Conservation (phyloP, 2,797 vertebrate genomes). For the Gephyroberyx darwinii region DNA sequence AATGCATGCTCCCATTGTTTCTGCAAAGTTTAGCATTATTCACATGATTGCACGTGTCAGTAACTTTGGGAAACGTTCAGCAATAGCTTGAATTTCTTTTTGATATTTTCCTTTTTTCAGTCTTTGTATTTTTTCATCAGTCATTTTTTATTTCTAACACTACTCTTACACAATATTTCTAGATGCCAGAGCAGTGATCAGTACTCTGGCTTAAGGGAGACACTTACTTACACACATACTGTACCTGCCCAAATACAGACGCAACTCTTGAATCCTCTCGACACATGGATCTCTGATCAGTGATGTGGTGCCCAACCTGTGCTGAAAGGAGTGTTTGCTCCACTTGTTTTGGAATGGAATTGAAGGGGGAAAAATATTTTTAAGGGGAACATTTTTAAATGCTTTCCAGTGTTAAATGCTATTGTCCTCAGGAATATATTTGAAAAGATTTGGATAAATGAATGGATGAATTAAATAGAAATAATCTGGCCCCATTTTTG, state of each 20-base stretch:
- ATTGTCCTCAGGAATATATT: slow-evolving; percentile 80
- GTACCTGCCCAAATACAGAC: slow-evolving; percentile 53
- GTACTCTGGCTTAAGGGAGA: slow-evolving; percentile 25
- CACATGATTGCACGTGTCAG: slow-evolving; percentile 52
- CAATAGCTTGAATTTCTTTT: slow-evolving; percentile 47
- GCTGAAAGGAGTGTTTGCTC: slow-evolving; percentile 72
- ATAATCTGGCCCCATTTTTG: slow-evolving; percentile 67
- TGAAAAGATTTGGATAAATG: slow-evolving; percentile 72
- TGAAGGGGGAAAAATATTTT: slow-evolving; percentile 62
- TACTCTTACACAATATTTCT: slow-evolving; percentile 35
- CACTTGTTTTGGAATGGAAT: slow-evolving; percentile 79
- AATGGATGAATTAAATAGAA: slow-evolving; percentile 60
- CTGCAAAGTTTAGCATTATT: slow-evolving; percentile 52
- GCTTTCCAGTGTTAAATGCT: slow-evolving; percentile 80
- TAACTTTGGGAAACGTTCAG: slow-evolving; percentile 38
- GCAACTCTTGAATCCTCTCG: slow-evolving; percentile 56
- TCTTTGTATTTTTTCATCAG: slow-evolving; percentile 48
- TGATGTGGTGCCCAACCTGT: slow-evolving; percentile 73
- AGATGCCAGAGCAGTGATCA: slow-evolving; percentile 36
- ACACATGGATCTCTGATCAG: slow-evolving; percentile 72
- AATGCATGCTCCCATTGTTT: slow-evolving; percentile 51
- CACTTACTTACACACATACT: slow-evolving; percentile 46
- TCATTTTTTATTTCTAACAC: slow-evolving; percentile 45
- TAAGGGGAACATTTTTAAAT: slow-evolving; percentile 64
- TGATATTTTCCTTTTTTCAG: slow-evolving; percentile 48